Evolutionary conservation across 2,113 vertebrate genomes (phyloP).

Genomic region (Crotalus viridis): DNA sequence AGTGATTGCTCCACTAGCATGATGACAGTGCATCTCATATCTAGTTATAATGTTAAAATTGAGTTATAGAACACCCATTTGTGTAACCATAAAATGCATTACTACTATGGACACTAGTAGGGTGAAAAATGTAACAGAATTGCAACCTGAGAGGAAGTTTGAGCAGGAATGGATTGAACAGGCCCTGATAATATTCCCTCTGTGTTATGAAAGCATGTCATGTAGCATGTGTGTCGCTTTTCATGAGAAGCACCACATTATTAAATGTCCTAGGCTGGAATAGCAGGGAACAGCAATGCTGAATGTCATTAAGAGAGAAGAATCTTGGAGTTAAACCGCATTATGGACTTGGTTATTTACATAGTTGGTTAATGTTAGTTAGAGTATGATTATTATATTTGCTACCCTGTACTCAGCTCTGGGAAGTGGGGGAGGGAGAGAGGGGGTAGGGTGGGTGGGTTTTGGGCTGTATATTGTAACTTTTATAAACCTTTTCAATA

Average conservation of each 20-base stretch:
- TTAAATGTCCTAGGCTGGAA: conserved; percentile 75
- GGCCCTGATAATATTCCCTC: conserved; percentile 41
- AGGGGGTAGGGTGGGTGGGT: no score
- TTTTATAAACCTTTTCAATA: no score
- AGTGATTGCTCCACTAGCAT: not conserved
- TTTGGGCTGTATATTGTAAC: no score
- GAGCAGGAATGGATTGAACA: not conserved
- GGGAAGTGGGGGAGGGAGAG: no score
- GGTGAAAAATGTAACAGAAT: fast-evolving
- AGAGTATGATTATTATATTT: no score
- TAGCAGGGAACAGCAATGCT: conserved; percentile 68
- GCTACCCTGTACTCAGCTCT: no score
- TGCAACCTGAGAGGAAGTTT: not conserved
- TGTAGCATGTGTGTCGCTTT: conserved; percentile 72
- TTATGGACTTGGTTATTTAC: no score
- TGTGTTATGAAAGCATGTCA: conserved; percentile 61
- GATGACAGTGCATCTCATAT: not conserved
- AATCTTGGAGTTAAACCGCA: conserved; percentile 12
- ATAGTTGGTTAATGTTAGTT: no score
- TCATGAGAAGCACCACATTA: conserved; percentile 69
- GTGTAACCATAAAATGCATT: not conserved
- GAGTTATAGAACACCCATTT: conserved; percentile 7
- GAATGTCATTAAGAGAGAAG: conserved; percentile 73
- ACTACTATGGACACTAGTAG: not conserved
- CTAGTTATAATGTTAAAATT: not conserved